Evolutionary conservation across 1,140 invertebrate genomes (phyloP).

Genomic region (Zaprionus davidi): DNA sequence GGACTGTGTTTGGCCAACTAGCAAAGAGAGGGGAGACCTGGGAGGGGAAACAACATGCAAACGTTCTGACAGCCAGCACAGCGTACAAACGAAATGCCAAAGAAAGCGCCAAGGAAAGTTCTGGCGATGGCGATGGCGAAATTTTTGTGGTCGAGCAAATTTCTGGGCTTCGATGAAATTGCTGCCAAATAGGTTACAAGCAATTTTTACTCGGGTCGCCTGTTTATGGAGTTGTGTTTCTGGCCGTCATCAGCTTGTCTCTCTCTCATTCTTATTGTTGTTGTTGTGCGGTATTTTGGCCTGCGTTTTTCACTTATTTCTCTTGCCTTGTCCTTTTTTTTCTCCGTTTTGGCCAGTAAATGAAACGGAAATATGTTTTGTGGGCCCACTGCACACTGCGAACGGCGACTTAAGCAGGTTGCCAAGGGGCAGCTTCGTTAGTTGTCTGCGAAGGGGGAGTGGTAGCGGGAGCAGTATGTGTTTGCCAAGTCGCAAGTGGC

Average conservation of each 20-base stretch:
- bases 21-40: conserved; percentile 25
- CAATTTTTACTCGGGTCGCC: conserved; percentile 78
- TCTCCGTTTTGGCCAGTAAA: conserved; percentile 70
- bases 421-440: conserved; percentile 31
- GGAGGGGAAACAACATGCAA: conserved; percentile 59
- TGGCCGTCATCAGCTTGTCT: conserved; percentile 27
- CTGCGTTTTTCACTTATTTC: conserved; percentile 59
- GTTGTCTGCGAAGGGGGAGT: not conserved
- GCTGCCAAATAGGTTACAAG: conserved; percentile 82
- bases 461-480: not conserved
- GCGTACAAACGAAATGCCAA: conserved; percentile 21
- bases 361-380: conserved; percentile 82
- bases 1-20: conserved; percentile 48
- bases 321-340: conserved; percentile 16
- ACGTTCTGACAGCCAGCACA: conserved; percentile 44
- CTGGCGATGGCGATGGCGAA: conserved; percentile 53
- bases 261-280: conserved; percentile 45
- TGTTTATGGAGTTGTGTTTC: conserved; percentile 73
- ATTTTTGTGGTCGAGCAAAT: conserved; percentile 81
- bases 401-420: conserved; percentile 34
- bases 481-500: conserved; percentile 29
- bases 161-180: conserved; percentile 82
- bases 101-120: conserved; percentile 74
- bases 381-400: conserved; percentile 64
- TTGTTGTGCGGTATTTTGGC: conserved; percentile 61